Evolutionary conservation across 1,140 invertebrate species (phyloP).

Genomic region (Stegodyphus dumicola): DNA sequence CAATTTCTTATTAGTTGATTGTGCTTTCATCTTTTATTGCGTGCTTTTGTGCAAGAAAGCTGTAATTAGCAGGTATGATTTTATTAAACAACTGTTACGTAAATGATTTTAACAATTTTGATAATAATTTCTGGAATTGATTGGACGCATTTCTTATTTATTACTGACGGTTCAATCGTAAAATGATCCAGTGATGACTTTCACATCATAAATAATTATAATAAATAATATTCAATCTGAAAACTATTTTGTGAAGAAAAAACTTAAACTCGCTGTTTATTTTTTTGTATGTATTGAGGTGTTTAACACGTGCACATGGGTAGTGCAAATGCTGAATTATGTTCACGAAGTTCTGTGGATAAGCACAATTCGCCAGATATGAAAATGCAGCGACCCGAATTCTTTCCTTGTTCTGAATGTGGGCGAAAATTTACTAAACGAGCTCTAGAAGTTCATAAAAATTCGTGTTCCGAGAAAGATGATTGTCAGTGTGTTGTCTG

Average conservation of each 20-base stretch:
- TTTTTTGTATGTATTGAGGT: neutral
- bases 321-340: neutral
- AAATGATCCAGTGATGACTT: no score
- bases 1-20: neutral
- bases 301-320: neutral
- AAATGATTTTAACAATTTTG: no score
- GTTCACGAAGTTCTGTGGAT: neutral
- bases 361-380: neutral
- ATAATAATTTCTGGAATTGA: no score
- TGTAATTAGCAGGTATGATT: neutral
- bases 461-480: slow-evolving; percentile 10
- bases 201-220: neutral
- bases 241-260: neutral
- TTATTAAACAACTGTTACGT: no score
- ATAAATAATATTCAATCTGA: neutral
- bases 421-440: slow-evolving; percentile 24
- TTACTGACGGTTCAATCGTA: no score
- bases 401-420: slow-evolving; percentile 28
- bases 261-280: neutral
- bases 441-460: slow-evolving; percentile 26
- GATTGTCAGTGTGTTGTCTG: slow-evolving; percentile 12
- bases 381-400: slow-evolving; percentile 13
- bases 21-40: neutral
- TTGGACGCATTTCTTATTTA: no score
- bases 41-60: neutral